Evolutionary conservation across 2,888 invertebrate genomes (phyloP).

Genomic region (Cephus pygmeus): DNA sequence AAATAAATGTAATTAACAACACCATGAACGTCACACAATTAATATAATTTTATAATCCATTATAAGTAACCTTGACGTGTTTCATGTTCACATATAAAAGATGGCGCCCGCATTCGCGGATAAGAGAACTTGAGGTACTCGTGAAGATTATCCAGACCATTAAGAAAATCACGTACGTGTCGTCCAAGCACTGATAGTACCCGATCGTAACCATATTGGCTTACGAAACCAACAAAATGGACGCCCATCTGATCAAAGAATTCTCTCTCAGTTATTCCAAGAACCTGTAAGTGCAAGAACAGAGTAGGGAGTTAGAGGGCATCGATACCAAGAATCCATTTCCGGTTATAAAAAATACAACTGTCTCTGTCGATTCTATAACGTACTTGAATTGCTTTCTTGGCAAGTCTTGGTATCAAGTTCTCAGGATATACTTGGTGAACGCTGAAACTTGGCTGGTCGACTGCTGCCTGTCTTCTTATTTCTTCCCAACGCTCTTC

Average conservation of each 20-base stretch:
- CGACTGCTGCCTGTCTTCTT: conserved; percentile 84
- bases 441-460: conserved; percentile 87
- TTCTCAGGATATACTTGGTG: conserved; percentile 95
- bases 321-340: neutral
- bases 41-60: neutral
- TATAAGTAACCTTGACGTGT: conserved; percentile 73
- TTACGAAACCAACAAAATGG: conserved; percentile 92
- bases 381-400: conserved; percentile 84
- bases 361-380: neutral
- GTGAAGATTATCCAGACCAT: conserved; percentile 95
- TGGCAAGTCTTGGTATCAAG: conserved; percentile 84
- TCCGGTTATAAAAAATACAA: neutral
- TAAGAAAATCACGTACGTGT: conserved; percentile 95
- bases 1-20: neutral
- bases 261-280: conserved; percentile 87
- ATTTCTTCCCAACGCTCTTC: conserved; percentile 95
- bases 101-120: conserved; percentile 91
- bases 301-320: neutral
- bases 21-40: neutral
- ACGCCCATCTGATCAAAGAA: conserved; percentile 96
- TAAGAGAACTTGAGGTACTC: conserved; percentile 97
- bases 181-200: conserved; percentile 90
- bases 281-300: conserved; percentile 71
- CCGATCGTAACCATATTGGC: conserved; percentile 94
- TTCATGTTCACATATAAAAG: conserved; percentile 97